phyloP scores from a whole-genome alignment of 2,797 vertebrate genomes.

The Hydrophis major region DNA sequence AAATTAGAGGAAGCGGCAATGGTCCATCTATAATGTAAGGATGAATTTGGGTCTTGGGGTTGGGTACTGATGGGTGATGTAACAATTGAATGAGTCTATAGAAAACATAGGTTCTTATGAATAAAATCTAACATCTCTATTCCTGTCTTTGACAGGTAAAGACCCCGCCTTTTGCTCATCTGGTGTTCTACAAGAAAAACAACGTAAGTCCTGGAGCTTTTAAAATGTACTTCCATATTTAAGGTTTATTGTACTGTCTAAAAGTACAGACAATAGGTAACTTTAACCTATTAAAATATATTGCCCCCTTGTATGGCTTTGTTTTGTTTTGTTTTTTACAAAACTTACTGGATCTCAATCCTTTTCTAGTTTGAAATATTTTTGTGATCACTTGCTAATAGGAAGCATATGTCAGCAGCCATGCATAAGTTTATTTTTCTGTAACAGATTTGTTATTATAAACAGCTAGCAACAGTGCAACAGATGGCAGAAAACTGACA shows the following conservation, averaged over 20 bases:
- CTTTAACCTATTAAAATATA: not conserved
- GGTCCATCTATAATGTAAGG: not conserved
- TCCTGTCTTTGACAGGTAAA: constrained; percentile 46
- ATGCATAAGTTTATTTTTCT: constrained; percentile 49
- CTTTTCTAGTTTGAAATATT: constrained; percentile 17
- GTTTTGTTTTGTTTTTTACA: not conserved
- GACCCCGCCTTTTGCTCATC: constrained; percentile 55
- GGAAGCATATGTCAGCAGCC: constrained; percentile 55
- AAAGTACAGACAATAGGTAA: not conserved
- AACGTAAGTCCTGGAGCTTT: constrained; percentile 50
- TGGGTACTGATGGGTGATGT: not conserved
- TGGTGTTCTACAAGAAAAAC: constrained; percentile 57
- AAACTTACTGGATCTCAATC: constrained; percentile 19
- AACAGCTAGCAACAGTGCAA: constrained; percentile 23
- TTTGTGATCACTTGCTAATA: constrained; percentile 49
- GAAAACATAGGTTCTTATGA: not conserved
- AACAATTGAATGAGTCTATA: not conserved
- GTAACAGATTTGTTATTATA: constrained; percentile 52
- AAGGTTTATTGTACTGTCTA: not conserved
- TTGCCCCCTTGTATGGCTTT: not conserved
- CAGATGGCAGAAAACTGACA: constrained; percentile 27
- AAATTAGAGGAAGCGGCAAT: not conserved
- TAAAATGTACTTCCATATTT: not conserved
- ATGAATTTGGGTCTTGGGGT: not conserved
- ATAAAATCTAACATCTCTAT: not conserved